These are phyloP conservation scores for Ochlodes sylvanus DNA, from an alignment of 2,888 invertebrate species.

Conservation along the genomic window DNA sequence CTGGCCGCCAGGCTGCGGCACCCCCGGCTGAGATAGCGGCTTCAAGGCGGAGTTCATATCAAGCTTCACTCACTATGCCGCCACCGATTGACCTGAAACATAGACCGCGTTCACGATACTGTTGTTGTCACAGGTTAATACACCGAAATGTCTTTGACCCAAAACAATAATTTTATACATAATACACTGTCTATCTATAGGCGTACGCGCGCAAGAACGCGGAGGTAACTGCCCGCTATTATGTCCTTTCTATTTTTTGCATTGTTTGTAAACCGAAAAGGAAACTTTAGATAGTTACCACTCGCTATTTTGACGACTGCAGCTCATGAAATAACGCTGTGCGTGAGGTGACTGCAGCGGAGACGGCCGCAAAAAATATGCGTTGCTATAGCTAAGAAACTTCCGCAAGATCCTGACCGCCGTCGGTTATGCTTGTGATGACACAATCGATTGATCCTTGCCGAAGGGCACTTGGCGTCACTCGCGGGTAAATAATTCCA, in stretches of 20 bases:
- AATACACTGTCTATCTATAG: conserved; percentile 63
- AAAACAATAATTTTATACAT: conserved; percentile 79
- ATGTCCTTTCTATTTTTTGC: conserved; percentile 56
- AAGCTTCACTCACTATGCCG: conserved; percentile 57
- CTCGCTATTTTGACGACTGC: conserved; percentile 62
- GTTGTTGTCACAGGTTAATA: conserved; percentile 66
- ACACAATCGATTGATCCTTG: conserved; percentile 57
- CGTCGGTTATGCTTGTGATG: conserved; percentile 59
- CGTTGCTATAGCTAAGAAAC: conserved; percentile 79
- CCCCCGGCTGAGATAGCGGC: conserved; percentile 82
- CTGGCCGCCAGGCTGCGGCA: conserved; percentile 75
- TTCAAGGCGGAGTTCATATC: conserved; percentile 87
- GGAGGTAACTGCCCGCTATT: conserved; percentile 59
- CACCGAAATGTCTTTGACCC: conserved; percentile 78
- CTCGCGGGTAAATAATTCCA: conserved; percentile 66
- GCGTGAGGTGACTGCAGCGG: conserved; percentile 59
- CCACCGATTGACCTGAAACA: conserved; percentile 70
- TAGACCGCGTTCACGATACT: conserved; percentile 65
- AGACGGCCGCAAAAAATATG: conserved; percentile 82
- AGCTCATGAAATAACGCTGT: conserved; percentile 69
- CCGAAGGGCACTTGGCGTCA: conserved; percentile 63
- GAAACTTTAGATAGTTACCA: conserved; percentile 66
- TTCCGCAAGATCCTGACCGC: conserved; percentile 75
- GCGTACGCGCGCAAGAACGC: conserved; percentile 75
- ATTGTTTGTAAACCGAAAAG: conserved; percentile 53